Evolutionary conservation across 2,113 vertebrate species (phyloP).

Genomic region (Sphyrna mokarran): DNA sequence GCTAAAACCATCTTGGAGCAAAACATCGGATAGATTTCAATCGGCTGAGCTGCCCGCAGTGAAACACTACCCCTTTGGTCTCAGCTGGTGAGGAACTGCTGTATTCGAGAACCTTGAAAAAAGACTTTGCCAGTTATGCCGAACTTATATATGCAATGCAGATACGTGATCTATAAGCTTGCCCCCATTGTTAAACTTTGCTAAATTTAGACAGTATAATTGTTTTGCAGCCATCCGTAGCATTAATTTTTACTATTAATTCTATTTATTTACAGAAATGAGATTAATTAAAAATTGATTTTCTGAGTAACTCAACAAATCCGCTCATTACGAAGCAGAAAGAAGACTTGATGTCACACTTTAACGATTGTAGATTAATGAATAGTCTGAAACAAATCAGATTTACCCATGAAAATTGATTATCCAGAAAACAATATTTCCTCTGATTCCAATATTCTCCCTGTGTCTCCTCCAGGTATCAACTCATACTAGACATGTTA

Average conservation of each 20-base stretch:
- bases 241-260: not conserved
- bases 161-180: not conserved
- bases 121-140: not conserved
- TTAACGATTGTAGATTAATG: not conserved
- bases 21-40: not conserved
- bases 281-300: not conserved
- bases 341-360: not conserved
- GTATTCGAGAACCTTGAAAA: not conserved
- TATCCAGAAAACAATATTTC: not conserved
- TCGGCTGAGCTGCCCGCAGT: not conserved
- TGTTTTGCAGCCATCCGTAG: not conserved
- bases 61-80: not conserved
- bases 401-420: not conserved
- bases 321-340: not conserved
- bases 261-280: not conserved
- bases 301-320: not conserved
- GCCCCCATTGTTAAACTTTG: not conserved
- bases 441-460: not conserved
- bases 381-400: not conserved
- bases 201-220: not conserved
- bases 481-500: not conserved
- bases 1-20: not conserved
- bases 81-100: no score
- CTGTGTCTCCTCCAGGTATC: not conserved
- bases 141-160: not conserved